A percentile compares a stretch with the other conserved stretches of the same genome.
phyloP scores from a whole-genome alignment of 2,888 invertebrate genomes.

The Cheilosia pagana region DNA sequence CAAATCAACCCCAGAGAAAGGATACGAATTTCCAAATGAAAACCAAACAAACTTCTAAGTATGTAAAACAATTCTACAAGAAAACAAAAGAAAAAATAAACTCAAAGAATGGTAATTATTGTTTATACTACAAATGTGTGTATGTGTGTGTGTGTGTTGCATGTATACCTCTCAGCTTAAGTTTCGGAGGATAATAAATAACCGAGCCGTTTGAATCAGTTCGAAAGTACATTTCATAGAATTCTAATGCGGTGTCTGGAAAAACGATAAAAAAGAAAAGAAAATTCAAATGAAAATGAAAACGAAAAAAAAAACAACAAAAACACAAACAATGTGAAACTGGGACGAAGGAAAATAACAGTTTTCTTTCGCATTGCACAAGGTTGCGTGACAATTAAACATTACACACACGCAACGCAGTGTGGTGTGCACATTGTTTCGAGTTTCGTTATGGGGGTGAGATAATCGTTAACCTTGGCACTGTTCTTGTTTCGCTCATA shows the following conservation, averaged over 20 bases:
- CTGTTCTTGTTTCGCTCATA: constrained; percentile 45
- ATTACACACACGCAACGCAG: constrained; percentile 47
- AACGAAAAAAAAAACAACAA: constrained; percentile 74
- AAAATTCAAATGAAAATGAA: constrained; percentile 75
- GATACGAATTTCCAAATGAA: constrained; percentile 17
- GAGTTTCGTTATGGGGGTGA: constrained; percentile 2
- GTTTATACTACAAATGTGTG: constrained; percentile 19
- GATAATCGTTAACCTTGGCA: constrained; percentile 69
- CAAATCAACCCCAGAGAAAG: constrained; percentile 7
- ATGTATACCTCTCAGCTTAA: constrained; percentile 88
- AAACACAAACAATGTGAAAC: constrained; percentile 65
- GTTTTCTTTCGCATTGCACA: constrained; percentile 43
- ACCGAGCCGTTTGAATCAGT: constrained; percentile 89
- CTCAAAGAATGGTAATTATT: constrained; percentile 7
- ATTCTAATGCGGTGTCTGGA: constrained; percentile 89
- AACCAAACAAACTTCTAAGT: constrained; percentile 33
- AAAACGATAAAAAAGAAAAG: constrained; percentile 80
- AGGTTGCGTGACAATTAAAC: constrained; percentile 69
- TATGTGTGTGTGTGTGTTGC: constrained; percentile 31
- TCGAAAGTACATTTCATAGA: constrained; percentile 89
- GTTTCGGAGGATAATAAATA: constrained; percentile 87
- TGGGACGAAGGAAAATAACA: constrained; percentile 49
- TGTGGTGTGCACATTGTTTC: constrained; percentile 12
- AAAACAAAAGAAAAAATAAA: constrained; percentile 16
- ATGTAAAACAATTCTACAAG: constrained; percentile 36